These are phyloP conservation scores for Latrodectus hesperus DNA, from an alignment of 2,888 invertebrate species.

Conservation along the genomic window DNA sequence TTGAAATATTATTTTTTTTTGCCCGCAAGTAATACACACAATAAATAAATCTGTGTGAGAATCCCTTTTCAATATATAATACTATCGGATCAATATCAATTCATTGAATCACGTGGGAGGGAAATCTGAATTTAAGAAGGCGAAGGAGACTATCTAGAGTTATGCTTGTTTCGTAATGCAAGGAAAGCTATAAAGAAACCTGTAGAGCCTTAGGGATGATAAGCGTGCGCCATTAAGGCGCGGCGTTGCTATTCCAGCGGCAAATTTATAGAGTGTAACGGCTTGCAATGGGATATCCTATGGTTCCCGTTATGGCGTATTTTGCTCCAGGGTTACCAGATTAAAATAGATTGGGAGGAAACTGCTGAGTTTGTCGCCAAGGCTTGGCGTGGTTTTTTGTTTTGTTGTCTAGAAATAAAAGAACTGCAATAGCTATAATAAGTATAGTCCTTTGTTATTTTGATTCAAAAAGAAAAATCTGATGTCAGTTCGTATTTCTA, in stretches of 20 bases:
- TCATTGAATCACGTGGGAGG: constrained; percentile 33
- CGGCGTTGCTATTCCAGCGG: constrained; percentile 56
- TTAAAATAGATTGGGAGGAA: constrained; percentile 28
- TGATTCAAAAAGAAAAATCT: too few species aligned
- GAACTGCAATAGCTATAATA: too few species aligned
- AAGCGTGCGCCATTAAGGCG: constrained; percentile 60
- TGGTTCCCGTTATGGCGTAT: constrained; percentile 57
- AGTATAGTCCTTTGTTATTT: too few species aligned
- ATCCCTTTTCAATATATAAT: too few species aligned
- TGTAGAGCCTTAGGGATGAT: constrained; percentile 62
- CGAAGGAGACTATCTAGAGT: neutral
- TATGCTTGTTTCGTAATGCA: constrained; percentile 14
- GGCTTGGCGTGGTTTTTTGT: constrained; percentile 14
- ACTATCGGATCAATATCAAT: constrained; percentile 39
- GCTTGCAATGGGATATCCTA: constrained; percentile 59
- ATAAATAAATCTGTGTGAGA: too few species aligned
- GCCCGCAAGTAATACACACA: too few species aligned
- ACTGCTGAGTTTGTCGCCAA: constrained; percentile 7
- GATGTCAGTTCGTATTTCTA: too few species aligned
- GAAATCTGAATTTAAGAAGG: constrained; percentile 21
- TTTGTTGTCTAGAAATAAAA: too few species aligned
- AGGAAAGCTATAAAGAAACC: constrained; percentile 60
- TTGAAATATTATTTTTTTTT: too few species aligned
- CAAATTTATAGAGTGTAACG: constrained; percentile 69
- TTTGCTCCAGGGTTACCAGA: constrained; percentile 42